phyloP scores from a whole-genome alignment of 2,113 vertebrate species.

The Stercorarius parasiticus region DNA sequence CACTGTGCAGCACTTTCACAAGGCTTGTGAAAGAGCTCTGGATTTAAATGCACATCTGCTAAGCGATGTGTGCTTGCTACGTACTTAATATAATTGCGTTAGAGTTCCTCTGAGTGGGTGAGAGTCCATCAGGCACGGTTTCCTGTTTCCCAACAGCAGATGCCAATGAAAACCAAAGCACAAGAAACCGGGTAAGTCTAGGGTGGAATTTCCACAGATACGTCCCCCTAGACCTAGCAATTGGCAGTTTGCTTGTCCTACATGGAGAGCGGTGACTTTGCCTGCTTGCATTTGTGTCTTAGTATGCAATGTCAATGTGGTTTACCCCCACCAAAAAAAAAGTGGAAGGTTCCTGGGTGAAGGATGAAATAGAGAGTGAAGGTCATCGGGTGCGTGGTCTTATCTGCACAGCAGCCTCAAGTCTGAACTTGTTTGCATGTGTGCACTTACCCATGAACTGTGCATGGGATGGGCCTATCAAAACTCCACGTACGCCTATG shows the following conservation, averaged over 20 bases:
- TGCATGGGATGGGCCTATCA: neutral
- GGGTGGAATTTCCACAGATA: neutral
- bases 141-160: neutral
- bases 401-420: neutral
- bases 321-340: neutral
- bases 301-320: neutral
- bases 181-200: neutral
- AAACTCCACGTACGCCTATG: rapidly evolving
- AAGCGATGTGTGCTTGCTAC: neutral
- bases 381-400: neutral
- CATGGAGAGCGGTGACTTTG: rapidly evolving
- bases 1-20: neutral
- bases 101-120: neutral
- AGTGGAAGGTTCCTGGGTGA: neutral
- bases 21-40: neutral
- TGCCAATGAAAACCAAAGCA: neutral
- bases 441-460: neutral
- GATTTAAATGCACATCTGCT: neutral
- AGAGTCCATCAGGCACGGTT: neutral
- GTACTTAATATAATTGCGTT: neutral
- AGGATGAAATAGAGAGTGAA: neutral
- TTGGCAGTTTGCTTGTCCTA: neutral
- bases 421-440: neutral
- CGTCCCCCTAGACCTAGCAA: neutral
- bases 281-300: neutral